phyloP scores from a whole-genome alignment of 2,113 vertebrate genomes.

The Marmota flaviventris region DNA sequence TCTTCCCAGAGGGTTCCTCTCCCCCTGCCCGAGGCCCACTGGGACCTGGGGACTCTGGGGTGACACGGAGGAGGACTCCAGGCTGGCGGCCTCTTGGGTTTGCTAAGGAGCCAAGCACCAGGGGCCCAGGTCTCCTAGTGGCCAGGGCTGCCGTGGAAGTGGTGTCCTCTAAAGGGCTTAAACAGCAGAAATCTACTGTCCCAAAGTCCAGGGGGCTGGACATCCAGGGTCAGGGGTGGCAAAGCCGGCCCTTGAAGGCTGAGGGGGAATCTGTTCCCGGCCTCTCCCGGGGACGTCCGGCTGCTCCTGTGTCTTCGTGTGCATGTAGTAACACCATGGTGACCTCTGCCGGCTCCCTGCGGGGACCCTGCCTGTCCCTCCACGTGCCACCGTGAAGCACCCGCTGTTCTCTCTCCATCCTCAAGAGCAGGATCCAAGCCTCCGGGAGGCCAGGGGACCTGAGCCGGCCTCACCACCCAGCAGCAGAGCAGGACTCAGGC shows the following conservation, averaged over 20 bases:
- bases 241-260: rapidly evolving
- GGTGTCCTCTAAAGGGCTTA: rapidly evolving
- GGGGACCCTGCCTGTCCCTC: rapidly evolving
- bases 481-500: not conserved
- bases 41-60: rapidly evolving
- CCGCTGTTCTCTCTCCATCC: not conserved
- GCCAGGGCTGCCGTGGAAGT: not conserved
- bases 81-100: not conserved
- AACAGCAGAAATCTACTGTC: rapidly evolving
- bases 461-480: not conserved
- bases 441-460: not conserved
- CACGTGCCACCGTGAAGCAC: rapidly evolving
- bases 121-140: not conserved
- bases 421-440: not conserved
- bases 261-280: not conserved
- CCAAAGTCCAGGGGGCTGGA: rapidly evolving
- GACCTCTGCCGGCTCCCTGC: not conserved
- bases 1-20: rapidly evolving
- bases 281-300: rapidly evolving
- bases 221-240: not conserved
- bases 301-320: not conserved
- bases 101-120: rapidly evolving
- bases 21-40: rapidly evolving
- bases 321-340: rapidly evolving
- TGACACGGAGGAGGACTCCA: rapidly evolving